A percentile compares a stretch with the other conserved stretches of the same genome.
These are phyloP conservation scores for Alca torda DNA, from an alignment of 2,797 vertebrate genomes.

Conservation along the genomic window DNA sequence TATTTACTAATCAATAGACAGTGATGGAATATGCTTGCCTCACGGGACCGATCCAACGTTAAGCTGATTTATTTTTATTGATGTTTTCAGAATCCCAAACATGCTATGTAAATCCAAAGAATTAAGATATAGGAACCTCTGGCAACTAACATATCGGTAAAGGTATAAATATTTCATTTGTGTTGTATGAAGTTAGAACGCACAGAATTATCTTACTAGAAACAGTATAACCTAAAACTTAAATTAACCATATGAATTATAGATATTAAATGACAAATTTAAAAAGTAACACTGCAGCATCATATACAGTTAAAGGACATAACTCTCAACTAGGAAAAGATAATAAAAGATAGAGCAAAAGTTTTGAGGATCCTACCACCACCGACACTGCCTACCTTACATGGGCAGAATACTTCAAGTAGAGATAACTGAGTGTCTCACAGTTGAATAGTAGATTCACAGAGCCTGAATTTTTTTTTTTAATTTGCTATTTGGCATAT, in stretches of 20 bases:
- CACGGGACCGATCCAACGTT: background rate
- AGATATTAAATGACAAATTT: background rate
- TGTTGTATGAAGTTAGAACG: background rate
- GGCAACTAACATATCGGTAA: background rate
- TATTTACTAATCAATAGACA: background rate
- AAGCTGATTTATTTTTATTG: background rate
- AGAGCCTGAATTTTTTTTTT: background rate
- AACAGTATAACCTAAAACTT: background rate
- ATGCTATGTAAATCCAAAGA: background rate
- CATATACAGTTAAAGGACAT: background rate
- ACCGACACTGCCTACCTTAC: background rate
- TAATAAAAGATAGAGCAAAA: background rate
- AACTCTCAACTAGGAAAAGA: background rate
- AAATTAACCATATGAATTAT: background rate
- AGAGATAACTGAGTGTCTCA: background rate
- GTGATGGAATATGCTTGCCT: background rate
- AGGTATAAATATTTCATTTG: background rate
- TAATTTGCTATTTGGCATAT: background rate
- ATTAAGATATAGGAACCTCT: background rate
- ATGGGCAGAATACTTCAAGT: background rate
- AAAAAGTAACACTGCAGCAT: background rate
- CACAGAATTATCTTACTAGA: background rate
- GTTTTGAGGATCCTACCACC: background rate
- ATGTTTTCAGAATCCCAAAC: background rate
- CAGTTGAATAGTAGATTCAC: background rate